These are phyloP conservation scores for Holacanthus passer DNA, from an alignment of 2,113 vertebrate species.

Conservation along the genomic window DNA sequence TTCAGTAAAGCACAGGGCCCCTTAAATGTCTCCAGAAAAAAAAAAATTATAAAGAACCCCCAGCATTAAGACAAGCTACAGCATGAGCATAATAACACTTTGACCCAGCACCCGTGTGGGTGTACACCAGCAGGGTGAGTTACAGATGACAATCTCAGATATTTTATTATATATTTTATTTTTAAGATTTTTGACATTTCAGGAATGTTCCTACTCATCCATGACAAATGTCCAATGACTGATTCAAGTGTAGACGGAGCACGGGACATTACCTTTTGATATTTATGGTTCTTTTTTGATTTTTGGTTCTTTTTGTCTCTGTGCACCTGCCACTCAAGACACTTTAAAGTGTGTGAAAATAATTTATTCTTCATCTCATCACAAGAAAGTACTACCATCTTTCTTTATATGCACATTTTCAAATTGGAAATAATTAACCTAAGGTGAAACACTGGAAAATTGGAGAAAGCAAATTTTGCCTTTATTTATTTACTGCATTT, in stretches of 20 bases:
- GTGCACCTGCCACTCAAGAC: not conserved
- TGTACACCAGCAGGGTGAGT: not conserved
- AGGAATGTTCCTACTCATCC: not conserved
- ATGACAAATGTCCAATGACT: not conserved
- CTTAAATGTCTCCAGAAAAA: not conserved
- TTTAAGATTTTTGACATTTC: too few species aligned
- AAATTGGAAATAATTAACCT: not conserved
- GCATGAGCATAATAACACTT: constrained; percentile 4
- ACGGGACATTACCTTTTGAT: not conserved
- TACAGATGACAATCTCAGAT: not conserved
- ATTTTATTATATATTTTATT: too few species aligned
- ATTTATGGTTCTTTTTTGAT: not conserved
- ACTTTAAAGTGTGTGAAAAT: not conserved
- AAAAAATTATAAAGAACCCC: not conserved
- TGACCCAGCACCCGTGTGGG: not conserved
- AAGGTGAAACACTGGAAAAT: not conserved
- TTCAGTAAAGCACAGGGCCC: not conserved
- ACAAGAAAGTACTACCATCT: not conserved
- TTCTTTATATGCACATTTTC: not conserved
- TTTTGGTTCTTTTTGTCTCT: not conserved
- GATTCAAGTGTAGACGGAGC: not conserved
- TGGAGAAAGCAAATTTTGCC: not conserved
- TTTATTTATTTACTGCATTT: not conserved
- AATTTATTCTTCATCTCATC: not conserved
- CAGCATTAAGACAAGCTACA: not conserved